Evolutionary conservation across 2,797 vertebrate genomes (phyloP), one percentile per base, ranked within the genome.

Genomic region (Valencia hispanica): DNA sequence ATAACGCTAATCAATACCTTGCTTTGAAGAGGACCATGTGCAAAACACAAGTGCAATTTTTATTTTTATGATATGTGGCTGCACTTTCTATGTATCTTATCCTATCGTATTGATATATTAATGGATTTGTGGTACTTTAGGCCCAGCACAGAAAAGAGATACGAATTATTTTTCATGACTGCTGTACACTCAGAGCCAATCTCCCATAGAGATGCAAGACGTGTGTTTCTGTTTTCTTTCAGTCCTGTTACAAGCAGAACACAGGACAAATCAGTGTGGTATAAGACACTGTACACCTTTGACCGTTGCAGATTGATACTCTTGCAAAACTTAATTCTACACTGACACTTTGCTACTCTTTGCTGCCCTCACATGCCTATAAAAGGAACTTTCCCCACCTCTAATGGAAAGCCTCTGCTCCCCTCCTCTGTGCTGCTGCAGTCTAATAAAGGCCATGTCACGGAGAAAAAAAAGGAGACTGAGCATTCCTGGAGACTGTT

Each of bases 301-400:
- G 34, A 79, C 41, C 14, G 72, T 30, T 51, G 65, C 27, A 79
- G 43, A 68, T 68, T 18, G 2, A 18, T 48, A 7, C 17, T 73
- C 32, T n/a, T 84, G 72, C 59, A 79, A 22, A 41, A 12, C 10
- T 43, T 69, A 15, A 53, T 72, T 73, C 48, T 80, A 4, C 39
- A 10, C 36, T n/a, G 70, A 72, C 22, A 39, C 55, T 84, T 30
- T 18, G 27, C 71, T 91, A 88, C 87, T 87, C 91, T 91, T 75
- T 92, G 89, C 92, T 92, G 92, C 91, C 89, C 90, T 90, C 91
- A 55, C 57, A 84, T 89, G 93, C 25, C 41, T 68, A 51, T 75
- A 59, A 32, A 68, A 53, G 86, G 86, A 86, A 91, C 27, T 77
- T 72, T 73, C 85, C 93, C 91, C 91, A 17, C 18, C 43, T 55